Evolutionary conservation across 2,113 vertebrate genomes (phyloP).

Genomic region (Sylvilagus bachmani): DNA sequence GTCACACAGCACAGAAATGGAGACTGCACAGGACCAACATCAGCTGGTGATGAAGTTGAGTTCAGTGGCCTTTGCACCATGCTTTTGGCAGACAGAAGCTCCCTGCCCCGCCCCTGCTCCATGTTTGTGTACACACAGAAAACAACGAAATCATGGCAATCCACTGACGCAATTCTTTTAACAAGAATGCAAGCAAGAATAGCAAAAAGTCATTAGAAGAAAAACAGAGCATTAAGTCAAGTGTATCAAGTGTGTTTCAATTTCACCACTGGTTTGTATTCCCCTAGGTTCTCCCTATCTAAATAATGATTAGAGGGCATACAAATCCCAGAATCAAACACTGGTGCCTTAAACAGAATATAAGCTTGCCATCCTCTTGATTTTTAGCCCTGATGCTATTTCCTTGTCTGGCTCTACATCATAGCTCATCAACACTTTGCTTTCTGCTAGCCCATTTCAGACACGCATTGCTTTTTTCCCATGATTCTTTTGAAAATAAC

Average conservation of each 20-base stretch:
- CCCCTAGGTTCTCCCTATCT: rapidly evolving
- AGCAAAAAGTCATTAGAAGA: neutral
- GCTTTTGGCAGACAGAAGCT: rapidly evolving
- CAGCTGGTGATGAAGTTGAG: neutral
- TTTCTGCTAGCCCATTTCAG: neutral
- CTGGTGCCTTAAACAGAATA: too few species aligned
- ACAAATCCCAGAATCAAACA: too few species aligned
- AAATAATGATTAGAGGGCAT: rapidly evolving
- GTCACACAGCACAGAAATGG: rapidly evolving
- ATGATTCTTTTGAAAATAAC: too few species aligned
- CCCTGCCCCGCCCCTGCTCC: rapidly evolving
- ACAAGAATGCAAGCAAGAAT: neutral
- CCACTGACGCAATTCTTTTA: neutral
- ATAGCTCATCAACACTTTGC: rapidly evolving
- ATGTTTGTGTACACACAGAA: neutral
- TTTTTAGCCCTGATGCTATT: too few species aligned
- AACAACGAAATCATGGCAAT: too few species aligned
- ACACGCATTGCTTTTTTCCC: neutral
- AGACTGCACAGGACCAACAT: neutral
- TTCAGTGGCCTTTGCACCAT: rapidly evolving
- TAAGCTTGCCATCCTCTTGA: too few species aligned
- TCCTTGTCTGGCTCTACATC: too few species aligned
- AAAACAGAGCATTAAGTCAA: neutral
- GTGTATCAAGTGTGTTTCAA: too few species aligned
- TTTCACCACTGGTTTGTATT: neutral